phyloP scores from a whole-genome alignment of 2,888 invertebrate species.

The Pachydiplax longipennis region DNA sequence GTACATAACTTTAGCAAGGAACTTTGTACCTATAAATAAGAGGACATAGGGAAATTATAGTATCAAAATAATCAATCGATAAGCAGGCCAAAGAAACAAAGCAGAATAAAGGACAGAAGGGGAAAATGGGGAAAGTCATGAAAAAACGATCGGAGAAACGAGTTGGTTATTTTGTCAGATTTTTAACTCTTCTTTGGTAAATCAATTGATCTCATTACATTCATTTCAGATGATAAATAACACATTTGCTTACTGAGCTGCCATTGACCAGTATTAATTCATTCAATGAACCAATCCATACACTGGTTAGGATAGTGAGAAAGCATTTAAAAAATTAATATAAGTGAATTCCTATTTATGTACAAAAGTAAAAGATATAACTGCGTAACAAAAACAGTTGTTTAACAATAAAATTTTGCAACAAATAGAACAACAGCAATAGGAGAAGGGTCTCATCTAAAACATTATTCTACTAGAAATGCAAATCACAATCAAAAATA shows the following conservation, averaged over 20 bases:
- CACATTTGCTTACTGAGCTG: background rate
- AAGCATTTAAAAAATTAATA: background rate
- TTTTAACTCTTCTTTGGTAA: background rate
- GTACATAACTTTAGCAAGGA: constrained; percentile 25
- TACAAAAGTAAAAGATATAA: background rate
- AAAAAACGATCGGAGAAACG: background rate
- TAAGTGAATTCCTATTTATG: background rate
- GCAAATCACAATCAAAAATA: background rate
- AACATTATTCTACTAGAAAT: background rate
- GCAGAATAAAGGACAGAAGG: background rate
- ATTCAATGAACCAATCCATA: background rate
- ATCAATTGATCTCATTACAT: background rate
- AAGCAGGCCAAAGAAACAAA: background rate
- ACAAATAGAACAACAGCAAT: background rate
- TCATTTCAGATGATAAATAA: background rate
- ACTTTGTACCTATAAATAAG: constrained; percentile 33
- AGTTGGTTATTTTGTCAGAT: background rate
- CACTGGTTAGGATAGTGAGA: background rate
- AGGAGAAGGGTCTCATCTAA: background rate
- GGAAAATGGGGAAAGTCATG: background rate
- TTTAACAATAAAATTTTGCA: background rate
- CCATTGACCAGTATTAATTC: background rate
- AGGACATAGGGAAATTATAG: background rate
- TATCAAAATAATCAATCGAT: background rate
- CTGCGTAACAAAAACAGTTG: background rate